A percentile compares a stretch with the other conserved stretches of the same genome.
These are phyloP conservation scores for Eriosoma lanigerum DNA, from an alignment of 1,140 invertebrate genomes.

Conservation along the genomic window DNA sequence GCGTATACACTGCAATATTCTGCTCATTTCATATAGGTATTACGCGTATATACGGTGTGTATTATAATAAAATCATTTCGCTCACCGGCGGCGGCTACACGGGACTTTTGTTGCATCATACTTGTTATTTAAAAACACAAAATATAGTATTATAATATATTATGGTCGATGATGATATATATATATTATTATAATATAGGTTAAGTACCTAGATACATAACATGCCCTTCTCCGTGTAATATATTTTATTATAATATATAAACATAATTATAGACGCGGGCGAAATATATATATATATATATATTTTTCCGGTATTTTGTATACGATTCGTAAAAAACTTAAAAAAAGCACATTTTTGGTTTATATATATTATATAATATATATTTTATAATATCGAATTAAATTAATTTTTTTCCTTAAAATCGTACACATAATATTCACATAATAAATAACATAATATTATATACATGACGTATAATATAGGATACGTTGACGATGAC, in stretches of 20 bases:
- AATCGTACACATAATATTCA: conserved; percentile 26
- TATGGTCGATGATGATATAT: too few relatives aligned
- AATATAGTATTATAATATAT: too few relatives aligned
- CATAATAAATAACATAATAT: background rate
- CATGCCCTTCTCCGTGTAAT: too few relatives aligned
- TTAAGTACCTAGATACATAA: too few relatives aligned
- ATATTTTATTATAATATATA: background rate
- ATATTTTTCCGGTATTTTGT: background rate
- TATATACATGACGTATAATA: too few relatives aligned
- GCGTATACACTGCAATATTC: conserved; percentile 44
- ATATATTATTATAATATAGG: background rate
- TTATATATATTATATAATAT: background rate
- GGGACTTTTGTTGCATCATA: too few relatives aligned
- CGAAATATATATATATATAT: background rate
- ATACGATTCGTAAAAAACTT: background rate
- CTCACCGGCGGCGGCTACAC: too few relatives aligned
- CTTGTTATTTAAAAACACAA: too few relatives aligned
- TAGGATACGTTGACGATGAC: background rate
- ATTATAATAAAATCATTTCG: background rate
- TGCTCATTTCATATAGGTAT: conserved; percentile 39
- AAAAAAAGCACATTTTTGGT: background rate
- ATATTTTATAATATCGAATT: conserved; percentile 25
- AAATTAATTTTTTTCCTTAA: conserved; percentile 13
- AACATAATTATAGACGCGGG: background rate
- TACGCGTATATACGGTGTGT: conserved; percentile 11